These are phyloP conservation scores for Drosophila littoralis DNA, from an alignment of 1,140 invertebrate genomes.

Conservation along the genomic window DNA sequence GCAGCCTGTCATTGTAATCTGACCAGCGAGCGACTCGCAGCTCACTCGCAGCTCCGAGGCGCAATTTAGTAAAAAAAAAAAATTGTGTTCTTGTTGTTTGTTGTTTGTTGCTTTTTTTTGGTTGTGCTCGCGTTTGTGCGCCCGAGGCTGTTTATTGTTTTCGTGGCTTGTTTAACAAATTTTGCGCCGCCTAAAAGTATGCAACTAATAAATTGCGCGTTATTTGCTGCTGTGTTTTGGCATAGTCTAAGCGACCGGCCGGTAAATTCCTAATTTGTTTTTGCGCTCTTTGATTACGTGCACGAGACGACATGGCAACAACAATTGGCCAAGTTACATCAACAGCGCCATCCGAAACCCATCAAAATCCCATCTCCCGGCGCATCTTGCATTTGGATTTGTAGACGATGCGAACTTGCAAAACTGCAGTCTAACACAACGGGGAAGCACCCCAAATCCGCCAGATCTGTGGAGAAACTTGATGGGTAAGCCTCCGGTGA, in stretches of 20 bases:
- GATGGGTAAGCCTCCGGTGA: no score
- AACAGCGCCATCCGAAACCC: no score
- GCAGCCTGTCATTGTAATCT: conserved; percentile 34
- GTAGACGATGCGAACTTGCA: no score
- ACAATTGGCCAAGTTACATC: no score
- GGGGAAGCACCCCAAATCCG: no score
- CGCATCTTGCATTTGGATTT: no score
- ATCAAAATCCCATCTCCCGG: no score
- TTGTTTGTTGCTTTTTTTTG: not conserved
- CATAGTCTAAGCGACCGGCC: conserved; percentile 6
- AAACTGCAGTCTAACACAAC: no score
- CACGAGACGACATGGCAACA: no score
- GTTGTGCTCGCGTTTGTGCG: not conserved
- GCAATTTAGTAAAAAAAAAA: not conserved
- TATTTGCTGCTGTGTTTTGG: no score
- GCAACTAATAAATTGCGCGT: not conserved
- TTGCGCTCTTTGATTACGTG: not conserved
- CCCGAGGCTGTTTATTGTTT: conserved; percentile 1
- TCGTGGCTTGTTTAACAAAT: not conserved
- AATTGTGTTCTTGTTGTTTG: not conserved
- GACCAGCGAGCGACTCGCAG: conserved; percentile 30
- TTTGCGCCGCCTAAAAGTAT: conserved; percentile 8
- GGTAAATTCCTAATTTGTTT: not conserved
- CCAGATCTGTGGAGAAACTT: no score
- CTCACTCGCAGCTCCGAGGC: not conserved